Percentiles rank a stretch among this genome's conserved stretches.
These are phyloP conservation scores for Neocrepidodera transversa DNA, from an alignment of 2,888 invertebrate species.

Conservation along the genomic window DNA sequence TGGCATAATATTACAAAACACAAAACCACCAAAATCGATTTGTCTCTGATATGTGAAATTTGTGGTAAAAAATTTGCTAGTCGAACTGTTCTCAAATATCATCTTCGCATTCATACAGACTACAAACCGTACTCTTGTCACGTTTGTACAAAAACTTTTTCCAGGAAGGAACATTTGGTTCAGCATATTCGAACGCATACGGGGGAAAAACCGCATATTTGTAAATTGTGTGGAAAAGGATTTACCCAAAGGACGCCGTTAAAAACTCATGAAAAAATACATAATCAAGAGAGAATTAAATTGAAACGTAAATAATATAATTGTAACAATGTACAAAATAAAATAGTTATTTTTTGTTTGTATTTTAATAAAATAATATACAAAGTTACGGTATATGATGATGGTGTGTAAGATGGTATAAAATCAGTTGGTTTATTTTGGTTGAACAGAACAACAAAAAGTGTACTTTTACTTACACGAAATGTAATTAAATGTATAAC, in stretches of 20 bases:
- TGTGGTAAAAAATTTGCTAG: conserved; percentile 47
- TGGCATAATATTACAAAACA: conserved; percentile 55
- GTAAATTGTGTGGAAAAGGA: conserved; percentile 52
- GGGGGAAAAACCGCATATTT: conserved; percentile 56
- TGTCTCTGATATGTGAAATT: conserved; percentile 55
- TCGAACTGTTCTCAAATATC: conserved; percentile 51
- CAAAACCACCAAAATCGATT: conserved; percentile 53
- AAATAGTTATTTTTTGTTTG: too few species aligned
- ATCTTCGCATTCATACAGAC: conserved; percentile 63
- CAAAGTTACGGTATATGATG: too few species aligned
- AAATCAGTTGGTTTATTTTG: too few species aligned
- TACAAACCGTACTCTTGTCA: conserved; percentile 61
- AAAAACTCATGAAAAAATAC: conserved; percentile 31
- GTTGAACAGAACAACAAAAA: too few species aligned
- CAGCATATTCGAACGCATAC: conserved; percentile 51
- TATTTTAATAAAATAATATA: too few species aligned
- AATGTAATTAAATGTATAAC: too few species aligned
- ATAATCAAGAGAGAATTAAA: conserved; percentile 27
- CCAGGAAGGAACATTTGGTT: conserved; percentile 57
- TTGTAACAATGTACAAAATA: too few species aligned
- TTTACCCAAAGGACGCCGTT: conserved; percentile 67
- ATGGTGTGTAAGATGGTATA: too few species aligned
- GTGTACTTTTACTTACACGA: too few species aligned
- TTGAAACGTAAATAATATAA: too few species aligned
- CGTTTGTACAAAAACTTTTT: conserved; percentile 63